Evolutionary conservation across 2,797 vertebrate genomes (phyloP).

Genomic region (Sebastes iracundus): DNA sequence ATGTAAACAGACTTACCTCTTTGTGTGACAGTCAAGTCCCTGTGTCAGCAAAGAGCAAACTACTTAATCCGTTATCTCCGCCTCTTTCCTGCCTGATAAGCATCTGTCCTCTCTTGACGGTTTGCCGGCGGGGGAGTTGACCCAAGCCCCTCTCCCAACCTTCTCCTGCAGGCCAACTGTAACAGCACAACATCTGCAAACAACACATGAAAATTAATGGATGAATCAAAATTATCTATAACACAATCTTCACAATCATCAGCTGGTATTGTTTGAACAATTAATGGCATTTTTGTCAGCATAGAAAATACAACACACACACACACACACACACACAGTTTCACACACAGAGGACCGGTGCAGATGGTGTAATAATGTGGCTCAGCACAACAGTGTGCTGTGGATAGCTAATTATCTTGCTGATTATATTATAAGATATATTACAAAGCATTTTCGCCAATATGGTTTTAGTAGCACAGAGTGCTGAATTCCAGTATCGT

Average conservation of each 20-base stretch:
- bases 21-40: conserved; percentile 22
- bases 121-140: conserved; percentile 8
- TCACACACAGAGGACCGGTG: neutral
- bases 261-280: neutral
- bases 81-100: conserved; percentile 49
- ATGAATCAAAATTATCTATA: neutral
- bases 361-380: conserved; percentile 14
- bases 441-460: conserved; percentile 1
- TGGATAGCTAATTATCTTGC: conserved; percentile 11
- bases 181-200: neutral
- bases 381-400: conserved; percentile 17
- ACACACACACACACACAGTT: neutral
- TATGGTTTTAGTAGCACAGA: conserved; percentile 1
- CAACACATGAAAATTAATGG: neutral
- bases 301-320: neutral
- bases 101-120: conserved; percentile 25
- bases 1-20: conserved; percentile 54
- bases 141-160: neutral
- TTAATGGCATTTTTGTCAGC: neutral
- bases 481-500: conserved; percentile 1
- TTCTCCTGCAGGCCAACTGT: neutral
- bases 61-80: conserved; percentile 4
- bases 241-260: neutral
- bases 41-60: conserved; percentile 35
- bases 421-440: conserved; percentile 18